phyloP scores from a whole-genome alignment of 2,888 invertebrate genomes.

The Cosmopolites sordidus region DNA sequence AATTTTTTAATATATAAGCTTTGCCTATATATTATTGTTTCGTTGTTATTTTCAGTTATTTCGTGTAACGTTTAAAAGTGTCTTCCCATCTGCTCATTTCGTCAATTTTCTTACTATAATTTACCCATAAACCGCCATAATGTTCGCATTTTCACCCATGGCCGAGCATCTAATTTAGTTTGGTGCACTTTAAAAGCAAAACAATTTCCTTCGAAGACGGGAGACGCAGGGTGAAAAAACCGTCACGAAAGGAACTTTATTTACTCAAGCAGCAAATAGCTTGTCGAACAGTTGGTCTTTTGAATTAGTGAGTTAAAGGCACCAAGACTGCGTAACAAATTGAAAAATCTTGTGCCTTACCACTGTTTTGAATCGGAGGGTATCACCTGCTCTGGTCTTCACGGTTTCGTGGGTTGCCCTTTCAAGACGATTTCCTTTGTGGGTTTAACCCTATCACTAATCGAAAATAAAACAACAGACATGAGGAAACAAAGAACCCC shows the following conservation, averaged over 20 bases:
- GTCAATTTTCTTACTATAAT: too few relatives aligned
- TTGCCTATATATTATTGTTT: too few relatives aligned
- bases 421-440: background rate
- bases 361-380: slow-evolving; percentile 13
- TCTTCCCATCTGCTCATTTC: too few relatives aligned
- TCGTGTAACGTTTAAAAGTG: too few relatives aligned
- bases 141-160: background rate
- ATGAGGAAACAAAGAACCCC: too few relatives aligned
- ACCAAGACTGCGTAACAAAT: background rate
- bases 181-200: background rate
- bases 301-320: background rate
- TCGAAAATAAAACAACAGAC: too few relatives aligned
- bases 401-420: slow-evolving; percentile 18
- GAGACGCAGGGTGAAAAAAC: too few relatives aligned
- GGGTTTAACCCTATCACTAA: too few relatives aligned
- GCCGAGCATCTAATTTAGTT: background rate
- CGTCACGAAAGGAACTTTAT: background rate
- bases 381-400: slow-evolving; percentile 23
- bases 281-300: background rate
- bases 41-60: too few relatives aligned
- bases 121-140: too few relatives aligned
- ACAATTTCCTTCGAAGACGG: too few relatives aligned
- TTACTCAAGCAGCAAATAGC: background rate
- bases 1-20: too few relatives aligned
- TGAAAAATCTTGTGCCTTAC: slow-evolving; percentile 15